Conservation (phyloP, 2,113 vertebrate species). For the Megatriorchis doriae region DNA sequence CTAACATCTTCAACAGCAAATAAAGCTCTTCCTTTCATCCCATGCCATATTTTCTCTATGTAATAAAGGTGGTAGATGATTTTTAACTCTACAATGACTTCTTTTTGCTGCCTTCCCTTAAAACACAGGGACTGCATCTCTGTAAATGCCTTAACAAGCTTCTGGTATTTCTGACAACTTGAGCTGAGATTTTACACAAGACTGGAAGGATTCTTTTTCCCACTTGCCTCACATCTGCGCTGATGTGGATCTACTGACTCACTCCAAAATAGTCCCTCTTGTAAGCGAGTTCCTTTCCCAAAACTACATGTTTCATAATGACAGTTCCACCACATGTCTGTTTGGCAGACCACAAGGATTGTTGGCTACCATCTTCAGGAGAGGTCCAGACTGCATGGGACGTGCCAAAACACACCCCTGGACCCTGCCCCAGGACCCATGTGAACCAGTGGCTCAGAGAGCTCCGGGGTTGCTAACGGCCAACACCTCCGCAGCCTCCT, state of each 20-base stretch:
- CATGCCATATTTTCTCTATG: constrained; percentile 14
- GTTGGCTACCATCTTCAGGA: neutral
- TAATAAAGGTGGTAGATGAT: neutral
- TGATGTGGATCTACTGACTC: neutral
- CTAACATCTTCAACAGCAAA: constrained; percentile 51
- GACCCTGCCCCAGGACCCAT: neutral
- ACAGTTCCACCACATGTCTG: neutral
- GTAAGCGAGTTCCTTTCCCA: neutral
- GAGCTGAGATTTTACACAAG: neutral
- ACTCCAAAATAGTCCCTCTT: neutral
- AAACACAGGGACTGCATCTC: neutral
- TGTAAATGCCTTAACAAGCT: neutral
- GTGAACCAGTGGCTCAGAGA: neutral
- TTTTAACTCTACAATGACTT: constrained; percentile 3
- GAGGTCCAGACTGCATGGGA: neutral
- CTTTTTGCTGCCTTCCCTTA: neutral
- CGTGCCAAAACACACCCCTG: neutral
- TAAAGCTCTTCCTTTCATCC: constrained; percentile 54
- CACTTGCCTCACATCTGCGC: neutral
- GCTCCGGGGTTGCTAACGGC: neutral
- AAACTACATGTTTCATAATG: neutral
- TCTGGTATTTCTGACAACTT: neutral
- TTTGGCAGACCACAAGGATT: neutral
- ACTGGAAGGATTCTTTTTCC: neutral
- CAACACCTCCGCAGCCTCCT: neutral